Base-by-base conservation (phyloP, 2,113 vertebrate genomes). In the Galemys pyrenaicus region DNA sequence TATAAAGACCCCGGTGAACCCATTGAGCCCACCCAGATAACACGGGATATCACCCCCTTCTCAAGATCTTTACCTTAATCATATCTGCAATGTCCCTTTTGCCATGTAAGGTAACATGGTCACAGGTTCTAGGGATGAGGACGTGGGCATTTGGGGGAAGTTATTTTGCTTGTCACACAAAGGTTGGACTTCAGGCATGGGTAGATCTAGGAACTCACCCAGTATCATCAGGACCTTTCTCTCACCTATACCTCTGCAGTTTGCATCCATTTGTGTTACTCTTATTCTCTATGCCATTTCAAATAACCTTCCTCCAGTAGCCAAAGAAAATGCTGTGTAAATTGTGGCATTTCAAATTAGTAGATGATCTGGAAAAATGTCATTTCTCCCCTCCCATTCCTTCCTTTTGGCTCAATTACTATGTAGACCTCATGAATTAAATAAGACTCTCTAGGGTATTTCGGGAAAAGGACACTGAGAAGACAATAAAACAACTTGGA, bases 71-170 rank as follows among this genome's bases (percentile, higher is more conserved):
- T 10, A 10, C 2, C 30, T 15, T 26, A 19, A 6, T 65, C 44
- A 4, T 6, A 6, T 37, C 35, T 39, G 9, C 28, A 15, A 5
- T 3, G 44, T 22, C 71, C 44, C 65, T 77, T 81, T 65, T n/a
- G 22, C 5, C n/a, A 1, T 0, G 6, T 19, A 30, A 82, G 41
- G 19, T 1, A 22, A 22, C 46, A 12, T 13, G 49, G 0, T 9
- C 20, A 15, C 20, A 15, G 28, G 32, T 11, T 81, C 73, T 32
- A 7, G 75, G 39, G 56, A 26, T 9, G 24, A 44, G 20, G 1
- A 44, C 6, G 0, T 0, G 2, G 32, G n/a, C 2, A 16, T 39
- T 32, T 16, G 1, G 24, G 41, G 74, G 37, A 13, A 8, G 5
- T 19, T n/a, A 51, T 49, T 86, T 67, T 56, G 39, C 60, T 37